phyloP scores from a whole-genome alignment of 2,113 vertebrate species.

The Haemorhous mexicanus region DNA sequence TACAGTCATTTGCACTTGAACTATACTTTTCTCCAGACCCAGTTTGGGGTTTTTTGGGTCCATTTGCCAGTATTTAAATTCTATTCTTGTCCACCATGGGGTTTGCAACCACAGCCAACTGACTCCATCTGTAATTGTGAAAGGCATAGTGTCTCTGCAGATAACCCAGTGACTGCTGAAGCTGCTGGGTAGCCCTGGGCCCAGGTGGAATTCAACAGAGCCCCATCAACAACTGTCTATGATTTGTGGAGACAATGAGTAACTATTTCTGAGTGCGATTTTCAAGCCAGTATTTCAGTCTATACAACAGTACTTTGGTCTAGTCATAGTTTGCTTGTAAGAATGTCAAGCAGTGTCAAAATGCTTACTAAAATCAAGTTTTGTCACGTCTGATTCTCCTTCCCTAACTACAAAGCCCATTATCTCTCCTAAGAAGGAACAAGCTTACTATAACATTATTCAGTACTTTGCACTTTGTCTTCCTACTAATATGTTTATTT shows the following conservation, averaged over 20 bases:
- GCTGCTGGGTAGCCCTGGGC: not conserved
- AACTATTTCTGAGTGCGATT: not conserved
- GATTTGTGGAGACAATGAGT: not conserved
- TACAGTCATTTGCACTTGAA: not conserved
- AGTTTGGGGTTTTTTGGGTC: not conserved
- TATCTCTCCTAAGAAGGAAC: not conserved
- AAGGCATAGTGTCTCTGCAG: not conserved
- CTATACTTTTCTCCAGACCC: not conserved
- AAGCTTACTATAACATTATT: not conserved
- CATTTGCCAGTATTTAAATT: not conserved
- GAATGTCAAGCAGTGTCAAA: not conserved
- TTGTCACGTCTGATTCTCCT: not conserved
- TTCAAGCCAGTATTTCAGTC: not conserved
- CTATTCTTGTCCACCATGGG: not conserved
- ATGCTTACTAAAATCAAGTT: not conserved
- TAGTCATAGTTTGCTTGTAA: not conserved
- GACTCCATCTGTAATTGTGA: not conserved
- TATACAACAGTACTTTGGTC: not conserved
- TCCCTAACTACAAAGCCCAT: not conserved
- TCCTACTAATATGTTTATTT: not conserved
- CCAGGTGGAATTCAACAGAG: accelerated
- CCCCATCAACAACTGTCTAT: accelerated
- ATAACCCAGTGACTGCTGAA: not conserved
- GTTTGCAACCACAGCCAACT: not conserved
- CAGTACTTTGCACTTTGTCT: not conserved